phyloP scores from a whole-genome alignment of 2,888 invertebrate genomes.

The Eupithecia inturbata region DNA sequence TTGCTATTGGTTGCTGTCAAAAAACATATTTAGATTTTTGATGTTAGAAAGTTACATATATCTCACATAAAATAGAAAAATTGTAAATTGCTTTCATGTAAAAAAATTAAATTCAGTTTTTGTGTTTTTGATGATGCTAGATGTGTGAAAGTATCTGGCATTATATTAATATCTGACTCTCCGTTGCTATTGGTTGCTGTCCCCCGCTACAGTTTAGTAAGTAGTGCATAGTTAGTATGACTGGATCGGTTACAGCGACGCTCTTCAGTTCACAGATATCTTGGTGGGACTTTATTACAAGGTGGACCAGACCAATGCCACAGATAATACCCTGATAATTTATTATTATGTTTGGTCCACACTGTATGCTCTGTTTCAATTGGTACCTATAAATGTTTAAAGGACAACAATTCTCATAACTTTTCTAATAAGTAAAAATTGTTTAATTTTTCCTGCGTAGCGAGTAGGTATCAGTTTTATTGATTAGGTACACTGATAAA shows the following conservation, averaged over 20 bases:
- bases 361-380: neutral
- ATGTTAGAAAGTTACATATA: too few species aligned
- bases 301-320: neutral
- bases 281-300: neutral
- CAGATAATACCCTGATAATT: neutral
- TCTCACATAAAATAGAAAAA: too few species aligned
- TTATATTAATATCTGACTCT: neutral
- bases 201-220: too few species aligned
- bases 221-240: neutral
- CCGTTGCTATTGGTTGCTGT: neutral
- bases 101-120: too few species aligned
- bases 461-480: neutral
- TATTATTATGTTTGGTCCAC: neutral
- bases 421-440: neutral
- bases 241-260: neutral
- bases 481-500: too few species aligned
- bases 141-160: too few species aligned
- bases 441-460: neutral
- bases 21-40: too few species aligned
- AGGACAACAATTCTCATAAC: neutral
- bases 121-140: too few species aligned
- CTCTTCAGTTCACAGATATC: neutral
- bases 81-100: too few species aligned
- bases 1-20: too few species aligned
- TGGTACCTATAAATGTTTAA: neutral